phyloP scores from a whole-genome alignment of 2,113 vertebrate genomes.

The Carollia perspicillata region DNA sequence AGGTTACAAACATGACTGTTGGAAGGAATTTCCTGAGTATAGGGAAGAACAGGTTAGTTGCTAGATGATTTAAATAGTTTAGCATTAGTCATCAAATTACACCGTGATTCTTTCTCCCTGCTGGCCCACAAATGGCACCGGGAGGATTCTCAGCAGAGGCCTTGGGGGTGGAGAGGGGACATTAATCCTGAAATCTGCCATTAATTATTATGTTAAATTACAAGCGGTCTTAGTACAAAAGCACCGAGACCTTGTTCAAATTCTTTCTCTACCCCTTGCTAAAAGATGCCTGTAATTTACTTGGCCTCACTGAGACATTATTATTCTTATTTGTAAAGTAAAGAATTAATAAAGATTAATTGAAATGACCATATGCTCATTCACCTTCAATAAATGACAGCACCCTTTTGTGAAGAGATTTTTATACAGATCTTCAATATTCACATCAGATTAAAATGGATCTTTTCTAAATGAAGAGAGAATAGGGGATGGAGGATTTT shows the following conservation, averaged over 20 bases:
- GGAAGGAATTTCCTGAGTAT: neutral
- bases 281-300: neutral
- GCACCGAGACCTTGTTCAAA: neutral
- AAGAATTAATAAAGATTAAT: neutral
- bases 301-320: neutral
- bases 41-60: neutral
- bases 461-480: neutral
- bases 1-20: neutral
- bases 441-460: neutral
- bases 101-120: neutral
- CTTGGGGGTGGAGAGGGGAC: neutral
- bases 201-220: neutral
- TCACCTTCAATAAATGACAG: neutral
- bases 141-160: neutral
- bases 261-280: neutral
- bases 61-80: neutral
- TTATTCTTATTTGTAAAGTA: conserved; percentile 11
- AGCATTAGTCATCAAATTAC: neutral
- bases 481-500: neutral
- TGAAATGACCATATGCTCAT: neutral
- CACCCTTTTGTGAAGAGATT: neutral
- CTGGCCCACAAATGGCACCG: neutral
- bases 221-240: neutral
- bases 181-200: neutral
- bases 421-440: neutral